These are phyloP conservation scores for Apamea sordens DNA, from an alignment of 2,888 invertebrate species.

Conservation along the genomic window DNA sequence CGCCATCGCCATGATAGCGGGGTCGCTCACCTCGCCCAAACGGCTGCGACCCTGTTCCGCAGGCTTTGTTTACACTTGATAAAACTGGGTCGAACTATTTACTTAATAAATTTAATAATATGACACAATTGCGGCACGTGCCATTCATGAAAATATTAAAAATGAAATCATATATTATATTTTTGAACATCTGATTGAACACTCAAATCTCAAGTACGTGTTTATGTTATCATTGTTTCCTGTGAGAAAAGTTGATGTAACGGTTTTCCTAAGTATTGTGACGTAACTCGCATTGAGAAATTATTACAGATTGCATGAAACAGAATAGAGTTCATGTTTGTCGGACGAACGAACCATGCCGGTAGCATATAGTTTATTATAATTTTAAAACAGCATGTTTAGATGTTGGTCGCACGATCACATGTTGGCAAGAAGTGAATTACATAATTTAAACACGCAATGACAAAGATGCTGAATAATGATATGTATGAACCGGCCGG, in stretches of 20 bases:
- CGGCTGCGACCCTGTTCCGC: conserved; percentile 84
- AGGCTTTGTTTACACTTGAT: conserved; percentile 77
- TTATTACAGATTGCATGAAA: conserved; percentile 6
- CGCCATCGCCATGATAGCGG: conserved; percentile 78
- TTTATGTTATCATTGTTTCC: conserved; percentile 39
- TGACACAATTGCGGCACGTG: conserved; percentile 29
- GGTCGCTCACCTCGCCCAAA: conserved; percentile 86
- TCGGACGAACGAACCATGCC: conserved; percentile 1
- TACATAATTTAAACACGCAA: conserved; percentile 62
- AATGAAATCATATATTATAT: not conserved
- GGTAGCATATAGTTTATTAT: conserved; percentile 27
- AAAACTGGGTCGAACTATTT: conserved; percentile 79
- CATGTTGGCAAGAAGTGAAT: conserved; percentile 59
- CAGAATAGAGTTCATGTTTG: conserved; percentile 10
- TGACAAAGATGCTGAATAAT: conserved; percentile 63
- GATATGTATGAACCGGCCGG: conserved; percentile 35
- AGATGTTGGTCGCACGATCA: conserved; percentile 21
- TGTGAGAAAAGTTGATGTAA: conserved; percentile 37
- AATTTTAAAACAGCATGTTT: conserved; percentile 32
- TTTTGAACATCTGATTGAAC: conserved; percentile 26
- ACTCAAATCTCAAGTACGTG: conserved; percentile 21
- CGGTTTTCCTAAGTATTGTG: conserved; percentile 30
- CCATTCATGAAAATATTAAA: conserved; percentile 8
- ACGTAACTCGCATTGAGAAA: conserved; percentile 18
- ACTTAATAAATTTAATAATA: conserved; percentile 35